Evolutionary conservation across 1,140 invertebrate genomes (phyloP).

Genomic region (Brachionus calyciflorus): DNA sequence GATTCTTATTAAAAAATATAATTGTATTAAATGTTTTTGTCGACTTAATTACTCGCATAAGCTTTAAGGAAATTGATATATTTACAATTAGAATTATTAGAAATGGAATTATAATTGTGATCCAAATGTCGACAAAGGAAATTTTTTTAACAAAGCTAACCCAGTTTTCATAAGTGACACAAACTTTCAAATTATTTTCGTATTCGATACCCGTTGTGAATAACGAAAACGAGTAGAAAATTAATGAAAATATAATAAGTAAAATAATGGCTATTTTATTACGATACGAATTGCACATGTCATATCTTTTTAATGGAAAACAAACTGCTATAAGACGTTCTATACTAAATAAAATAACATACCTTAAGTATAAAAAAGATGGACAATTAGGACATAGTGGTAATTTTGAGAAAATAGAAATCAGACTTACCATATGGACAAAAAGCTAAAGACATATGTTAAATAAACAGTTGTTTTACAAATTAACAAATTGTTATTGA

Average conservation of each 20-base stretch:
- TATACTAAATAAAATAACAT: slow-evolving; percentile 23
- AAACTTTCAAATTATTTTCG: neutral
- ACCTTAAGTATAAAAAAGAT: neutral
- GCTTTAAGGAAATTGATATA: neutral
- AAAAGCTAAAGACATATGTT: slow-evolving; percentile 17
- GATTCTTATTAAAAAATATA: slow-evolving; percentile 14
- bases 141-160: slow-evolving; percentile 19
- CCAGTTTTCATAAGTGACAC: neutral
- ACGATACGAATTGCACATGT: neutral
- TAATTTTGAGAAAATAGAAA: too few species aligned
- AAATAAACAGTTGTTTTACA: slow-evolving; percentile 29
- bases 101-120: slow-evolving; percentile 25
- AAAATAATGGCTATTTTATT: slow-evolving; percentile 32
- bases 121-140: slow-evolving; percentile 1
- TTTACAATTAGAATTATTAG: slow-evolving; percentile 4
- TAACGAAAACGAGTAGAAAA: slow-evolving; percentile 27
- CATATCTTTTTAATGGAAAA: slow-evolving; percentile 33
- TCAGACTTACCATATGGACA: slow-evolving; percentile 35
- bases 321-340: slow-evolving; percentile 23
- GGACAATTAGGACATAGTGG: too few species aligned
- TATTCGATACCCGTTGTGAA: slow-evolving; percentile 16
- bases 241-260: neutral
- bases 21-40: slow-evolving; percentile 18
- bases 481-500: neutral
- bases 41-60: neutral